Evolutionary conservation across 2,797 vertebrate genomes (phyloP).

Genomic region (Sebastes nivosus): DNA sequence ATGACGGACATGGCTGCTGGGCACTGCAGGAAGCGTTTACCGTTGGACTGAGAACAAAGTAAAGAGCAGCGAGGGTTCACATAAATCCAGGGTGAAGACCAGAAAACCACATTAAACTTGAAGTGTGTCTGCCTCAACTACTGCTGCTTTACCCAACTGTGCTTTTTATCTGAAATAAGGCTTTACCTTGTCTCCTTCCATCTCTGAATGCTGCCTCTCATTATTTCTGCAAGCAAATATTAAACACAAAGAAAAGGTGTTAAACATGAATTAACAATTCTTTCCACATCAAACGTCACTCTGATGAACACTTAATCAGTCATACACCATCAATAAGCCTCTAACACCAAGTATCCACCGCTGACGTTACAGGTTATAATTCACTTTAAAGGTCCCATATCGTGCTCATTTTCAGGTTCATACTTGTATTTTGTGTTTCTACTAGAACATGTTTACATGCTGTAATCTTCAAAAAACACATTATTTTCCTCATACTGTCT

Average conservation of each 20-base stretch:
- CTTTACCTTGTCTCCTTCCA: constrained; percentile 79
- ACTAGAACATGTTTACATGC: too few species aligned
- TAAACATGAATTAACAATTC: background rate
- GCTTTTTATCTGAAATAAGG: background rate
- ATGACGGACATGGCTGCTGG: constrained; percentile 99
- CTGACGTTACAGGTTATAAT: too few species aligned
- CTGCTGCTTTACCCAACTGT: background rate
- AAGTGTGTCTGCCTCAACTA: background rate
- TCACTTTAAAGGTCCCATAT: too few species aligned
- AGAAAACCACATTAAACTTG: background rate
- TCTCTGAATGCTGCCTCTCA: constrained; percentile 69
- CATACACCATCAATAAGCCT: too few species aligned
- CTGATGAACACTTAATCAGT: background rate
- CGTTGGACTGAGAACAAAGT: constrained; percentile 85
- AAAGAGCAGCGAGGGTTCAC: background rate
- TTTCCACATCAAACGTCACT: background rate
- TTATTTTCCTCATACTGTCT: too few species aligned
- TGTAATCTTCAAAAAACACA: too few species aligned
- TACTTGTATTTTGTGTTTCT: too few species aligned
- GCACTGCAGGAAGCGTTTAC: constrained; percentile 97
- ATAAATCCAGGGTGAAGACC: constrained; percentile 9
- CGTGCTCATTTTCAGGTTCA: too few species aligned
- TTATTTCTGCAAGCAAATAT: constrained; percentile 56
- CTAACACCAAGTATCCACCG: too few species aligned
- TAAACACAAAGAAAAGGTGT: background rate